phyloP scores from a whole-genome alignment of 1,140 invertebrate species.

The Spodoptera frugiperda region DNA sequence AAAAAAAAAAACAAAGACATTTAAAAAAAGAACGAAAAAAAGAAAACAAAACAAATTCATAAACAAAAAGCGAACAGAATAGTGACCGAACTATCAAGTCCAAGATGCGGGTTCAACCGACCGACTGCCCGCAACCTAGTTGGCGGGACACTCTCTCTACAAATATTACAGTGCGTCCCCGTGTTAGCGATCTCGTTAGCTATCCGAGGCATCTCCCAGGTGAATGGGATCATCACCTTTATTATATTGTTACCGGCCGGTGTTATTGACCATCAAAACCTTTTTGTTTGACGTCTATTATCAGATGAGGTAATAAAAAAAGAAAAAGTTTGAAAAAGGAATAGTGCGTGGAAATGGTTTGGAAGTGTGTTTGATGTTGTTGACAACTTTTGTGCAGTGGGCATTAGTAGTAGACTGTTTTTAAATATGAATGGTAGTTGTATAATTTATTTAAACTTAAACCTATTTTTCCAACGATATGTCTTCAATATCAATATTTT shows the following conservation, averaged over 20 bases:
- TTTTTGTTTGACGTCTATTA: constrained; percentile 5
- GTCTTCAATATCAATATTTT: too few relatives aligned
- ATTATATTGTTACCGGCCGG: constrained; percentile 20
- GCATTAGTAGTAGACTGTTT: too few relatives aligned
- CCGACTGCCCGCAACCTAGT: constrained; percentile 63
- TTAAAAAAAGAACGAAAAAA: neutral
- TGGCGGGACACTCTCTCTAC: constrained; percentile 55
- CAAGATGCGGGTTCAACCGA: constrained; percentile 42
- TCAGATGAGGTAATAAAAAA: neutral
- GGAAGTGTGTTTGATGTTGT: too few relatives aligned
- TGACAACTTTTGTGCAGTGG: too few relatives aligned
- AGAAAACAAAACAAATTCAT: neutral
- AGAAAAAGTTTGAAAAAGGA: too few relatives aligned
- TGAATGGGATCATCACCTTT: constrained; percentile 39
- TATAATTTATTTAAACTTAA: too few relatives aligned
- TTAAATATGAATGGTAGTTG: too few relatives aligned
- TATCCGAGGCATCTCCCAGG: constrained; percentile 36
- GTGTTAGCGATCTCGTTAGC: constrained; percentile 36
- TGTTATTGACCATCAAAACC: constrained; percentile 13
- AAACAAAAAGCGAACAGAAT: constrained; percentile 21
- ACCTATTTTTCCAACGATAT: too few relatives aligned
- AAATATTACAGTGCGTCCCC: constrained; percentile 44
- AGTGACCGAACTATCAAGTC: constrained; percentile 40
- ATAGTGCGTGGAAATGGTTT: too few relatives aligned
- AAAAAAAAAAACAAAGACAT: neutral